Base-by-base conservation (phyloP, 1,140 invertebrate genomes). In the Campoletis sonorensis region DNA sequence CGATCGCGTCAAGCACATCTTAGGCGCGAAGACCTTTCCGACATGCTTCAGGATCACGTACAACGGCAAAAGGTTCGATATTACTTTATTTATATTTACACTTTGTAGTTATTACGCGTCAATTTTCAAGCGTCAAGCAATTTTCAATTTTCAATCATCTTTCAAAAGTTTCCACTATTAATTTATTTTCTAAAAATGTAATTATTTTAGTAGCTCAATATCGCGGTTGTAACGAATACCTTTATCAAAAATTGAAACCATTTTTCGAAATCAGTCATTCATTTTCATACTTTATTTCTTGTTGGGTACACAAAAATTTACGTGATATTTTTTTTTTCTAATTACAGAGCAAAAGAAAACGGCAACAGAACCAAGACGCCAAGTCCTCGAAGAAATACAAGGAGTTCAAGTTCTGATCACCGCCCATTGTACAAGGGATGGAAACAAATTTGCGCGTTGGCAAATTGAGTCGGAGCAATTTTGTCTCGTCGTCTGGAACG, bases 41-140 rank as follows among this genome's bases (percentile, higher is more conserved):
- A 99, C 89, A 99, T 99, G 98, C 94, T 99, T 81, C 98, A 98
- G 27, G 98, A 99, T 92, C 98, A 99, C 92, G 97, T 98, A 26
- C 97, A 98, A 27, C 95, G 98, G 85, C 97, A 99, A 90, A 98
- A 97, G 94, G 96, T 96, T 89, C 82, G 18, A n/a, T n/a, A 54
- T 45, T 30, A 81, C 77, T 77, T 45, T 68, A 26, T 64, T 58
- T 70, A 18, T 16, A 10, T 64, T 27, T 45, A 45, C 40, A 45
- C 11, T 11, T 2, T 33, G 30, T n/a, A n/a, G 37, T 10, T 37
- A 37, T 37, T 37, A 4, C 27, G 26, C 81, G n/a, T 54, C 26
- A 61, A 51, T 61, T 49, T 78, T 45, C 54, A 54, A n/a, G n/a
- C n/a, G n/a, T n/a, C n/a, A n/a, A n/a, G n/a, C n/a, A n/a, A n/a